Evolutionary conservation across 1,140 invertebrate species (phyloP), one percentile per base, ranked within the genome.

Genomic region (Drosophila chauvacae): DNA sequence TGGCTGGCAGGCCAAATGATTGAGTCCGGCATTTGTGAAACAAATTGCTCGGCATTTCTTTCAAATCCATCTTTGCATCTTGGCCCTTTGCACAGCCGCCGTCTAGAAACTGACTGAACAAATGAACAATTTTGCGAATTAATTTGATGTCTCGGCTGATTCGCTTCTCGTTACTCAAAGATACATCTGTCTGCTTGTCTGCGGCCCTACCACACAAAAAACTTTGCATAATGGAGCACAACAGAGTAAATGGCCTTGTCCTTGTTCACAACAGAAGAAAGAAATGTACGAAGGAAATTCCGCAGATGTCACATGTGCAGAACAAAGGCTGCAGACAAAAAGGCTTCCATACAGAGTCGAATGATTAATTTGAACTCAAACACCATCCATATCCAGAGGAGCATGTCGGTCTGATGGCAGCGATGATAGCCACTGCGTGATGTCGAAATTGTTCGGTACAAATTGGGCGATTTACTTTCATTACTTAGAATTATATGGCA

Each of bases 21-120:
- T 88, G 76, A 87, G 73, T 71, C 68, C 58, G 78, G 48, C 75
- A 82, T 69, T 87, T 86, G 80, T 59, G 57, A 61, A 68, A 79
- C 76, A 83, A 87, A 86, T 83, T 83, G 84, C 50, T 65, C 51
- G 9, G 20, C 63, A 69, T 82, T 83, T 61, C 42, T 35, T 20
- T 45, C 53, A 79, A 76, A 68, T 75, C 64, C 66, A 47, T 62
- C 48, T 41, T 47, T 65, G 58, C 16, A 47, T 62, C 51, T 41
- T 51, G 65, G 62, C 13, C 55, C 48, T 18, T 14, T 14, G 59
- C 47, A 26, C 20, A 33, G 23, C 11, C 28, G 20, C 16, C 28
- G 16, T 20, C 35, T 26, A 35, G n/a, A 59, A 73, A 20, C 28
- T 41, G 69, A 39, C 33, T 50, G 23, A 60, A 68, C 74, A 77